Conservation (phyloP, 2,888 invertebrate genomes). For the Ophion ellenae region DNA sequence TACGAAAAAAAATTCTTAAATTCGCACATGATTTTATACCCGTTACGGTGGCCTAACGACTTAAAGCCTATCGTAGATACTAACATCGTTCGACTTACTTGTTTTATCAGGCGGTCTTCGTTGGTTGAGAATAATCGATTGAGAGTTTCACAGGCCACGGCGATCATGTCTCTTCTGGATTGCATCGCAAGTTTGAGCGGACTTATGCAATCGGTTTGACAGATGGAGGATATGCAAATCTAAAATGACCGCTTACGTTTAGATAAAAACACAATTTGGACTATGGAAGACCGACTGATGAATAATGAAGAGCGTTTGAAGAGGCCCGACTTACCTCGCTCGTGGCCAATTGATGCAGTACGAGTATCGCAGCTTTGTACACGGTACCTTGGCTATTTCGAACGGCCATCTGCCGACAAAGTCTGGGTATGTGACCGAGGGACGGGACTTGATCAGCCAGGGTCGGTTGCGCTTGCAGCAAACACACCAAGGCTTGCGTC, state of each 20-base stretch:
- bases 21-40: no score
- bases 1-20: no score
- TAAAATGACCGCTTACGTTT: conserved; percentile 77
- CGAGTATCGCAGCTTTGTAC: conserved; percentile 92
- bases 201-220: conserved; percentile 94
- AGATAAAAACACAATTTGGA: not conserved
- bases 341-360: conserved; percentile 93
- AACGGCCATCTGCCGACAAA: conserved; percentile 90
- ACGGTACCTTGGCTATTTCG: conserved; percentile 86
- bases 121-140: conserved; percentile 92
- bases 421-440: conserved; percentile 93
- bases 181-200: conserved; percentile 96
- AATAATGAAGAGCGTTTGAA: not conserved
- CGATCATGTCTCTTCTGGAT: conserved; percentile 92
- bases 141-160: conserved; percentile 94
- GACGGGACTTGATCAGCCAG: conserved; percentile 95
- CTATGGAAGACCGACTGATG: not conserved
- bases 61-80: no score
- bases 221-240: conserved; percentile 93
- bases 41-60: no score
- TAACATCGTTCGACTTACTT: conserved; percentile 79
- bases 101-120: conserved; percentile 89
- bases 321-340: conserved; percentile 88
- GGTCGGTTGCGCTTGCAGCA: conserved; percentile 94
- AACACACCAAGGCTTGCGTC: conserved; percentile 92